Evolutionary conservation across 2,888 invertebrate genomes (phyloP).

Genomic region (Hydropsyche betteni): DNA sequence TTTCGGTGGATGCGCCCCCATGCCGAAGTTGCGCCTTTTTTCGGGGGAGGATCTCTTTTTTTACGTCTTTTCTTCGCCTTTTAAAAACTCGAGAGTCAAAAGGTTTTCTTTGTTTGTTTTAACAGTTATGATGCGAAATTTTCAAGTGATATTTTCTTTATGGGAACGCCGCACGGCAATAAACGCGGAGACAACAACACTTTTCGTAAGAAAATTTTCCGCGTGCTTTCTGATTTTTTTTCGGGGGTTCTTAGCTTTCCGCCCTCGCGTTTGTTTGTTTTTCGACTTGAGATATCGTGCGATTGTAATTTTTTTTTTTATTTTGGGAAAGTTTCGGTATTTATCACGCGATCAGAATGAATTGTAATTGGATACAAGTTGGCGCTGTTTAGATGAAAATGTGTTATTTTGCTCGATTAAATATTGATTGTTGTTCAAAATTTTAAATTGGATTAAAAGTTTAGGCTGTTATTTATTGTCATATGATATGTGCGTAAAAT

Average conservation of each 20-base stretch:
- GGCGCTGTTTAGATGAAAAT: not conserved
- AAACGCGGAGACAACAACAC: slow-evolving; percentile 13
- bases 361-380: slow-evolving; percentile 4
- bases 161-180: slow-evolving; percentile 15
- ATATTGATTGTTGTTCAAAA: too few species aligned
- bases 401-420: not conserved
- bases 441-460: too few species aligned
- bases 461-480: too few species aligned
- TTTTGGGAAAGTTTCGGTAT: not conserved
- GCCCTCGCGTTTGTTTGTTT: too few species aligned
- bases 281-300: too few species aligned
- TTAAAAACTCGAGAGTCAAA: slow-evolving; percentile 41
- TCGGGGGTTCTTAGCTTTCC: too few species aligned
- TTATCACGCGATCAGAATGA: slow-evolving; percentile 16
- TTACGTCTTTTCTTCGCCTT: slow-evolving; percentile 45
- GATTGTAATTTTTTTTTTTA: too few species aligned
- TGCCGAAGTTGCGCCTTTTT: not conserved
- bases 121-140: slow-evolving; percentile 47
- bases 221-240: slow-evolving; percentile 9
- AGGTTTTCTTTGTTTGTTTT: slow-evolving; percentile 47
- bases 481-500: too few species aligned
- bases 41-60: not conserved
- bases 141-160: slow-evolving; percentile 46
- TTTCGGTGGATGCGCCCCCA: slow-evolving; percentile 37
- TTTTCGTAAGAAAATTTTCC: not conserved